phyloP scores from a whole-genome alignment of 2,113 vertebrate genomes.

The Paramormyrops kingsleyae region DNA sequence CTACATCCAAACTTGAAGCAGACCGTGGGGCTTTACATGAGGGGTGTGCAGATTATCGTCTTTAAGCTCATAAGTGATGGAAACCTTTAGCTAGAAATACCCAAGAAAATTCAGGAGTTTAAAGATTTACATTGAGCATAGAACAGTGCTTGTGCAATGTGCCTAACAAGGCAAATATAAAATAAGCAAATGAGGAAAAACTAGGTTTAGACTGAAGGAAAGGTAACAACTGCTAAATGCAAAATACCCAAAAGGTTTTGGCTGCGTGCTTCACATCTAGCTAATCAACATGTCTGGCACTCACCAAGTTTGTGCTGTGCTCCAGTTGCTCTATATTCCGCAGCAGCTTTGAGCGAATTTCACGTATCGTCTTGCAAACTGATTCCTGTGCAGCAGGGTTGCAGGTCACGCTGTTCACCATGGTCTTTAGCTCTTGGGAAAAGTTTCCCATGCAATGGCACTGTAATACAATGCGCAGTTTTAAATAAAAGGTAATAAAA shows the following conservation, averaged over 20 bases:
- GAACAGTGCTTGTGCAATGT: not conserved
- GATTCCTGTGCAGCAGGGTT: not conserved
- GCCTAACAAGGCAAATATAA: not conserved
- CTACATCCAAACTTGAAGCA: not conserved
- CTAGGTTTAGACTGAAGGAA: not conserved
- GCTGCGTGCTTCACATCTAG: too few relatives aligned
- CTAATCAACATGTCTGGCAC: not conserved
- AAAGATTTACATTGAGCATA: not conserved
- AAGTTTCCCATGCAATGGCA: not conserved
- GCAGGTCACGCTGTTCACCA: not conserved
- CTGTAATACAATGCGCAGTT: not conserved
- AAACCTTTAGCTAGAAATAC: not conserved
- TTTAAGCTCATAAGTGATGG: not conserved
- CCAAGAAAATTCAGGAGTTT: not conserved
- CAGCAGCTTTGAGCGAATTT: not conserved
- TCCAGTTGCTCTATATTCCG: not conserved
- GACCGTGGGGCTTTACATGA: not conserved
- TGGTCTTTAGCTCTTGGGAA: not conserved
- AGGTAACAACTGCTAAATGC: not conserved
- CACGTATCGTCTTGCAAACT: not conserved
- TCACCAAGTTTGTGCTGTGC: not conserved
- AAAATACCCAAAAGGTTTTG: not conserved
- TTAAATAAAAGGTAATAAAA: not conserved
- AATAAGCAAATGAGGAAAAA: not conserved
- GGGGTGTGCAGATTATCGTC: not conserved